Base-by-base conservation (phyloP, 2,888 invertebrate species). In the Pristionchus japonicus region DNA sequence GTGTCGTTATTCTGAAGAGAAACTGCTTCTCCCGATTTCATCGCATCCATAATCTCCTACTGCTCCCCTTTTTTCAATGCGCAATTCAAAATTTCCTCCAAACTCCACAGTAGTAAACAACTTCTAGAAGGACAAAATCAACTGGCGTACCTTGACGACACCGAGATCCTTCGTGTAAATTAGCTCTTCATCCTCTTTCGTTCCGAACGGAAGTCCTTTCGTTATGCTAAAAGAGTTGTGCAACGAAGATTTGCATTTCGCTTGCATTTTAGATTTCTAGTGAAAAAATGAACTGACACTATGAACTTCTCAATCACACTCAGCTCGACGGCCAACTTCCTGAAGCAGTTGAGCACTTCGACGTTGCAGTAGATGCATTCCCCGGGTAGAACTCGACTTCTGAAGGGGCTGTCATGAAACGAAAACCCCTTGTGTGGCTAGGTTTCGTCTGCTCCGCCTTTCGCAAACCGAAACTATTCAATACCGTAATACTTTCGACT, bases 271-370 rank as follows among this genome's bases (percentile, higher is more conserved):
- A 23, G 23, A 57, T 57, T 57, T 57, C 23, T 23, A 40, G 74
- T 20, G 13, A 27, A 31, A 47, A 27, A 23, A 1, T 82, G 11
- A 23, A 64, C 74, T 57, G 27, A 88, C 83, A 74, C 74, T 34
- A 77, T 86, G 23, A 82, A 70, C 27, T 57, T 34, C 40, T 90
- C 89, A 17, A 89, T 52, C n/a, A 90, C 47, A 37, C 89, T 20
- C 34, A 88, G 40, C 49, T 88, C 47, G 20, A 90, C 88, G 0
- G 31, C 34, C 31, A 90, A 86, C 27, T 88, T 86, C 2, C 89
- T 49, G 49, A 89, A 89, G 87, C 90, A 90, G 70, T 90, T 90
- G 74, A 90, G 87, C 7, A 90, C 74, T 34, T 90, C 89, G n/a
- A 90, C 89, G 52, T 83, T 87, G 61, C 86, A 88, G 52, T 57